A percentile compares a stretch with the other conserved stretches of the same genome.
phyloP scores from a whole-genome alignment of 2,888 invertebrate genomes.

The Archips crataeganus region DNA sequence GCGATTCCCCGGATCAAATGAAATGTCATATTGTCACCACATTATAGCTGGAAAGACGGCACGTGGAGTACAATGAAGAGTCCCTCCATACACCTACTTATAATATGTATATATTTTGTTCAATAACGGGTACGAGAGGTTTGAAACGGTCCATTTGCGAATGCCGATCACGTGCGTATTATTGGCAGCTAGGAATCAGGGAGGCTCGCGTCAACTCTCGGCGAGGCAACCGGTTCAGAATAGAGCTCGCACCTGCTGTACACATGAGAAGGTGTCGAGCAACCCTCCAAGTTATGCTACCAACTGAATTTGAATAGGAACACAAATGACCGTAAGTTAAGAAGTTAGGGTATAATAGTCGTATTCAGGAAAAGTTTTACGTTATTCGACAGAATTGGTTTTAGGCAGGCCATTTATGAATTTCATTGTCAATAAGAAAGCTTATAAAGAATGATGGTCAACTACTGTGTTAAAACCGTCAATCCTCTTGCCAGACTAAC shows the following conservation, averaged over 20 bases:
- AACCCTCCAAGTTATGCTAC: conserved; percentile 17
- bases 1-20: conserved; percentile 43
- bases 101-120: conserved; percentile 62
- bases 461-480: not conserved
- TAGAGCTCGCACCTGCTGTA: conserved; percentile 41
- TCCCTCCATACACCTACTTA: conserved; percentile 43
- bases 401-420: not conserved
- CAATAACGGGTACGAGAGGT: conserved; percentile 61
- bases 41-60: conserved; percentile 32
- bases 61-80: conserved; percentile 39
- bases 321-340: conserved; percentile 36
- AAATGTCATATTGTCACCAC: conserved; percentile 53
- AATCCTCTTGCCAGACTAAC: not conserved
- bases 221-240: conserved; percentile 49
- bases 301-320: conserved; percentile 35
- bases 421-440: not conserved
- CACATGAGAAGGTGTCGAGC: conserved; percentile 4
- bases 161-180: conserved; percentile 78
- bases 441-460: not conserved
- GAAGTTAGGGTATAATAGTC: not conserved
- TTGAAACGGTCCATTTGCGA: conserved; percentile 55
- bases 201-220: conserved; percentile 63
- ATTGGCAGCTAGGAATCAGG: conserved; percentile 77
- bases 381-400: not conserved
- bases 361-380: not conserved